Conservation (phyloP, 2,113 vertebrate species). For the Cephalopterus ornatus region DNA sequence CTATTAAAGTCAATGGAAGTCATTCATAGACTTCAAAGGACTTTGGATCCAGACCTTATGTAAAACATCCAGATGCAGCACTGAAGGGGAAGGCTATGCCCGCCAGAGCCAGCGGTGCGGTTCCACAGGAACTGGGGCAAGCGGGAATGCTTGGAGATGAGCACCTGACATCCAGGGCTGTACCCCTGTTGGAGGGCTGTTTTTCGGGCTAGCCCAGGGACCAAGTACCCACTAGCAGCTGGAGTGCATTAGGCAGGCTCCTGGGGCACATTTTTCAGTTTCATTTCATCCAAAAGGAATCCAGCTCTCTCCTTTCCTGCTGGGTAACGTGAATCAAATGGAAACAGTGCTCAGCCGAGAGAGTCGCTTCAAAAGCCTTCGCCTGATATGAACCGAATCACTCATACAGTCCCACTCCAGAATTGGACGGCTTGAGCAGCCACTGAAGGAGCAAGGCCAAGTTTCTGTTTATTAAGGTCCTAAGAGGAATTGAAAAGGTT, state of each 20-base stretch:
- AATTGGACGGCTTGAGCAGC: not conserved
- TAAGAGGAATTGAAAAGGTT: not conserved
- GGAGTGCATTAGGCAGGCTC: not conserved
- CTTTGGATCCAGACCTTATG: not conserved
- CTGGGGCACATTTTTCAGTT: not conserved
- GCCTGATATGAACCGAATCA: not conserved
- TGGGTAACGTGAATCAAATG: not conserved
- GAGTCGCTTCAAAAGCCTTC: not conserved
- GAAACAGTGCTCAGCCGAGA: not conserved
- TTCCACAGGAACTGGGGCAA: accelerated
- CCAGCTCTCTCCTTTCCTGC: not conserved
- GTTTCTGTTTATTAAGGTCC: not conserved
- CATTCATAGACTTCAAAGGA: slow-evolving; percentile 46
- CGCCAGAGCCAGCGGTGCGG: accelerated
- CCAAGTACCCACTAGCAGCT: not conserved
- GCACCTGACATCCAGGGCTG: not conserved
- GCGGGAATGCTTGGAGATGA: accelerated
- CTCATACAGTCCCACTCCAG: not conserved
- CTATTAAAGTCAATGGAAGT: slow-evolving; percentile 42
- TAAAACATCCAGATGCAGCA: not conserved
- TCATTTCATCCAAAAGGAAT: not conserved
- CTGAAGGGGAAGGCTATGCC: not conserved
- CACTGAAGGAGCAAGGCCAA: not conserved
- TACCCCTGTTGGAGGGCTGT: accelerated
- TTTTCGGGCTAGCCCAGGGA: accelerated